Conservation (phyloP, 2,113 vertebrate species). For the Eclectus roratus region DNA sequence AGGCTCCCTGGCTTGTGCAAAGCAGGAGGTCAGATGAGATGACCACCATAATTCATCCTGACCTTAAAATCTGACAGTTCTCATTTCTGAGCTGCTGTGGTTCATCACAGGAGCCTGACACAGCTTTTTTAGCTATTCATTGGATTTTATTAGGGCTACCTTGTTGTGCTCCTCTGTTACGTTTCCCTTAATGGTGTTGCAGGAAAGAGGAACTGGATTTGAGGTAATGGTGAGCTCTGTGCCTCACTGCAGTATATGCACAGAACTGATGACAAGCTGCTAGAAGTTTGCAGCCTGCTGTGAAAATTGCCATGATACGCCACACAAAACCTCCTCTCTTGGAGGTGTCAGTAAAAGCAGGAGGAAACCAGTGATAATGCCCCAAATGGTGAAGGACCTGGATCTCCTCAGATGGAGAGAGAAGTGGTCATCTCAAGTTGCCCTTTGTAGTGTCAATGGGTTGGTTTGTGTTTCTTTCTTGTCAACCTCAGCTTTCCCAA, state of each 20-base stretch:
- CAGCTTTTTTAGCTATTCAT: slow-evolving; percentile 8
- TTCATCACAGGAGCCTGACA: slow-evolving; percentile 35
- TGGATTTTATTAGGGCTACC: neutral
- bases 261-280: neutral
- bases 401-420: neutral
- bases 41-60: slow-evolving; percentile 22
- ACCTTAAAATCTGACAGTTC: slow-evolving; percentile 52
- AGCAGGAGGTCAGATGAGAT: neutral
- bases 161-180: neutral
- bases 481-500: neutral
- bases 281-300: neutral
- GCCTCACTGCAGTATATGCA: neutral
- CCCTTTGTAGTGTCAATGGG: neutral
- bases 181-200: neutral
- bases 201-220: neutral
- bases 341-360: neutral
- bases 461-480: neutral
- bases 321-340: neutral
- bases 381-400: neutral
- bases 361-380: neutral
- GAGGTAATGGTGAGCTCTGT: neutral
- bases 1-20: neutral
- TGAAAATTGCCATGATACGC: neutral
- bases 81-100: slow-evolving; percentile 38
- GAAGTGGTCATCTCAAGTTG: neutral